These are phyloP conservation scores for Liodrosophila aerea DNA, from an alignment of 2,888 invertebrate species.

Conservation along the genomic window DNA sequence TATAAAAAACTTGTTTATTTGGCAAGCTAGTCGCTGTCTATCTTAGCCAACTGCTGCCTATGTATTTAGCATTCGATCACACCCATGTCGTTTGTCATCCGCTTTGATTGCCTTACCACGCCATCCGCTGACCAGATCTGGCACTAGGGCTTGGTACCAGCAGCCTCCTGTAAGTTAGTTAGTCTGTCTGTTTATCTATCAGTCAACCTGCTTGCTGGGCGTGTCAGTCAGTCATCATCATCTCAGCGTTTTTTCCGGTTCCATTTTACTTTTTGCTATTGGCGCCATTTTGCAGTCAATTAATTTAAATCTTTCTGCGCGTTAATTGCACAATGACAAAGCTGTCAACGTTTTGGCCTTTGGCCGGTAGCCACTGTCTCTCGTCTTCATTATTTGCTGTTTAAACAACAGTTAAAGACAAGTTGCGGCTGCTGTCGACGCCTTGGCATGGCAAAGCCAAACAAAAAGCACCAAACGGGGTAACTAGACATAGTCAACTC, in stretches of 20 bases:
- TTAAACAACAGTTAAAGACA: conserved; percentile 68
- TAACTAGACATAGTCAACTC: conserved; percentile 31
- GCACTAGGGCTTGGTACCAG: conserved; percentile 17
- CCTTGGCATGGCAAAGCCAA: conserved; percentile 51
- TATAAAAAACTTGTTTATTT: no score
- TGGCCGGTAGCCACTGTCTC: conserved; percentile 48
- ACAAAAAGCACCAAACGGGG: conserved; percentile 31
- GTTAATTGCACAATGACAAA: conserved; percentile 75
- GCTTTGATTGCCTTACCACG: conserved; percentile 26
- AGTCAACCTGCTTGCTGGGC: conserved; percentile 30
- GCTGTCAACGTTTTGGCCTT: conserved; percentile 46
- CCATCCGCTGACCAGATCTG: conserved; percentile 17
- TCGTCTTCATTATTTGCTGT: conserved; percentile 64
- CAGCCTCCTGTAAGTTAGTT: not conserved
- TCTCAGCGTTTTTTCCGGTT: conserved; percentile 1
- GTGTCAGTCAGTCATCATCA: conserved; percentile 28
- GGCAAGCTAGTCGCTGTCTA: conserved; percentile 19
- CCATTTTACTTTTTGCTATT: conserved; percentile 43
- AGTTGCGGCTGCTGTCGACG: conserved; percentile 50
- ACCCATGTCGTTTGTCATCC: conserved; percentile 42
- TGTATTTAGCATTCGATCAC: conserved; percentile 31
- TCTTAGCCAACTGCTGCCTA: conserved; percentile 1
- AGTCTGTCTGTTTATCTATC: conserved; percentile 1
- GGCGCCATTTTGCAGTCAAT: conserved; percentile 71
- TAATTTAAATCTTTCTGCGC: conserved; percentile 66